These are phyloP conservation scores for Campylorhamphus procurvoides DNA, from an alignment of 2,113 vertebrate species.

Conservation along the genomic window DNA sequence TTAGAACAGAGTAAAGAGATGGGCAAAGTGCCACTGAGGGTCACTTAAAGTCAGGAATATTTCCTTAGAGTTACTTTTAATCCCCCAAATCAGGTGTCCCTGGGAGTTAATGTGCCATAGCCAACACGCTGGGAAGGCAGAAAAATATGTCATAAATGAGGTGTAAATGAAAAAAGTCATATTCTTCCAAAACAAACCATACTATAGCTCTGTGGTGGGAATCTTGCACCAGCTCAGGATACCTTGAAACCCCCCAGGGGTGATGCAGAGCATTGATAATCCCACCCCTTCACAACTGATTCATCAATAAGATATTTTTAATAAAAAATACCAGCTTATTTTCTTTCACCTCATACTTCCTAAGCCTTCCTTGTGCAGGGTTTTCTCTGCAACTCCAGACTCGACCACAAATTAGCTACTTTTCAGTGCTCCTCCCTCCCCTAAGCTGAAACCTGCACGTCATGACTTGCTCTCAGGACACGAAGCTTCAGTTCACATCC, in stretches of 20 bases:
- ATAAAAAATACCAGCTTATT: background rate
- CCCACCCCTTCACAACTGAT: background rate
- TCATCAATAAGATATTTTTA: background rate
- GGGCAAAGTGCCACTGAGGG: background rate
- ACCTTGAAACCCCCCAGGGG: background rate
- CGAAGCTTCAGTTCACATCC: background rate
- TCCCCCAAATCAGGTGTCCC: background rate
- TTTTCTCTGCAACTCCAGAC: background rate
- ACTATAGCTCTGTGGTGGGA: background rate
- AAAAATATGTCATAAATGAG: background rate
- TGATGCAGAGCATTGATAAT: background rate
- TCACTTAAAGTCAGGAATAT: background rate
- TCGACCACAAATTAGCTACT: background rate
- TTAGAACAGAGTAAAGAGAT: background rate
- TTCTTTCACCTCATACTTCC: background rate
- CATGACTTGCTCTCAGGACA: background rate
- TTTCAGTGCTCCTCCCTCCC: background rate
- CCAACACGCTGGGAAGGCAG: accelerated
- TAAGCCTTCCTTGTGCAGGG: background rate
- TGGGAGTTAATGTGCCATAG: background rate
- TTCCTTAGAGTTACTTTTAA: background rate
- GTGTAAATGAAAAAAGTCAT: background rate
- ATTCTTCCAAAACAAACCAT: background rate
- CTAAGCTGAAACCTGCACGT: background rate
- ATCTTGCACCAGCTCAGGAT: background rate